Base-by-base conservation (phyloP, 2,888 invertebrate genomes). In the Chrysomela aeneicollis region DNA sequence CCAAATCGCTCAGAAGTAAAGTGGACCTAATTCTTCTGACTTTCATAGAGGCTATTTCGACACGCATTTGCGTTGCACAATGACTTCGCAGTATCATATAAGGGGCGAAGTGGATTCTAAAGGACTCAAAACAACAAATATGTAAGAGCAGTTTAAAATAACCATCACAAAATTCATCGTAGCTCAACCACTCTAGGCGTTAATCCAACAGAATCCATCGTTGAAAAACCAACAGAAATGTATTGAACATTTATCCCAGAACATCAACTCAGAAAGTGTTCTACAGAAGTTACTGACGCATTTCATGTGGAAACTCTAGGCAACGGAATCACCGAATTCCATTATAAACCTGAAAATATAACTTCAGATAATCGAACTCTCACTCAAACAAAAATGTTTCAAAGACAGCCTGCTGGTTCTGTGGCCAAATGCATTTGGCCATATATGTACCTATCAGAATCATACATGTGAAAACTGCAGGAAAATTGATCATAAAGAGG, bases 401-500 rank as follows among this genome's bases (percentile, higher is more conserved):
- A 10, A 59, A 46, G 32, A 50, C 35, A 47, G 32, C 63, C n/a
- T 54, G 61, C 22, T 61, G 37, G 54, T 35, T 26, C 17, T 54
- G 54, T 47, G 54, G 32, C 10, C 35, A 37, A 18, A 54, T 54
- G 49, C 46, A 55, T 55, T 55, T 54, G 19, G 49, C 30, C 9
- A 55, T 47, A 54, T 12, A 46, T 47, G 54, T 61, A 37, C 26
- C n/a, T n/a, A n/a, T n/a, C 15, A 26, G n/a, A 54, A 21, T 47
- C 53, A 55, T 18, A 54, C 35, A 26, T 58, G 54, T 37, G 15
- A 46, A 22, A 22, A 54, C n/a, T 61, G 54, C n/a, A n/a, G n/a
- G n/a, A n/a, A n/a, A n/a, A n/a, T n/a, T n/a, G n/a, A 32, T 10
- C 54, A 61, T 42, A 54, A 54, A 54, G 54, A 54, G 47, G 53